Base-by-base conservation (phyloP, 2,888 invertebrate genomes). In the Podotricha telesiphe region DNA sequence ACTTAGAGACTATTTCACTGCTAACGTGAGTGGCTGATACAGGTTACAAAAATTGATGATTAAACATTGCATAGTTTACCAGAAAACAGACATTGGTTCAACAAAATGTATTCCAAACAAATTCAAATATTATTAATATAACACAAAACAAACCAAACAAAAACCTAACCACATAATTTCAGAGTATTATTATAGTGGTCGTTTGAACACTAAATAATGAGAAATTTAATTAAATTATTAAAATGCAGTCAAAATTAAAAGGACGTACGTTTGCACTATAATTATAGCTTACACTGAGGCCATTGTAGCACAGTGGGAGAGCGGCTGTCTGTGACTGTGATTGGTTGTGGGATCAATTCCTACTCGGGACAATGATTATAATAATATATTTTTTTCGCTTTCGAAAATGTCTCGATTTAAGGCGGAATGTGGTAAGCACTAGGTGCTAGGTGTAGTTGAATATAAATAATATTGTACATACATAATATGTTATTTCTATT, bases 171-270 rank as follows among this genome's bases (percentile, higher is more conserved):
- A 42, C 68, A 59, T 19, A 34, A 59, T 42, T 51, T 37, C 28
- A 55, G 20, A 45, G 28, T 47, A 40, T 42, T 66, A 67, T 47
- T 47, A 7, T 34, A 62, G 53, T n/a, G 20, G 47, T 62, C 34
- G 13, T 67, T 62, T 45, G 37, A 19, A 55, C 37, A 37, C 34
- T 62, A 53, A 45, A 67, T 62, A 61, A 67, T 61, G 59, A 61
- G 37, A 47, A 55, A 20, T 67, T 62, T 62, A 67, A 62, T 55
- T 67, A 22, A 53, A 62, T 67, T 67, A 67, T 62, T 56, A 65
- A 65, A 61, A 61, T 45, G 11, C 11, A 0, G 13, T 19, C 40
- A 58, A 58, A 58, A 40, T 58, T 40, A 19, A 58, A 40, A 58
- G 19, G 19, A 58, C 37, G 28, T n/a, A n/a, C 34, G 10, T 58